Evolutionary conservation across 2,888 invertebrate genomes (phyloP).

Genomic region (Limnephilus auricula): DNA sequence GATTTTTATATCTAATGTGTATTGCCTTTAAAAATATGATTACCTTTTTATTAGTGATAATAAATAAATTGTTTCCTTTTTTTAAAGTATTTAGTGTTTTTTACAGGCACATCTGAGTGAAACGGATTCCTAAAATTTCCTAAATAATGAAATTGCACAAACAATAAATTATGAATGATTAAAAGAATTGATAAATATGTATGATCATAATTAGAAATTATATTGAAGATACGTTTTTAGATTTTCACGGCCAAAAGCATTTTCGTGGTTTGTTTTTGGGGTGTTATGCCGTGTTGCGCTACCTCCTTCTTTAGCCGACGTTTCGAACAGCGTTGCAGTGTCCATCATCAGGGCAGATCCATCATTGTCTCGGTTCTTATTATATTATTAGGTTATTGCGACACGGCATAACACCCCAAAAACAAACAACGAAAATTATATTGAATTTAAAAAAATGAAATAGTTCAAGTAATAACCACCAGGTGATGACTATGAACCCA

Average conservation of each 20-base stretch:
- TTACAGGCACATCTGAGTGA: not conserved
- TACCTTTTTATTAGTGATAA: not conserved
- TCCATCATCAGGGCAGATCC: too few relatives aligned
- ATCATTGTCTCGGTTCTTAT: too few relatives aligned
- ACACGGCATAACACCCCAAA: too few relatives aligned
- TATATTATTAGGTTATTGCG: too few relatives aligned
- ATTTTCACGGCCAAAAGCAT: too few relatives aligned
- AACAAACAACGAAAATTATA: too few relatives aligned
- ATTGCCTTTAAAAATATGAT: not conserved
- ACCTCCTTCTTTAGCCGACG: too few relatives aligned
- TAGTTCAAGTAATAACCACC: not conserved
- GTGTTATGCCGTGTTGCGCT: too few relatives aligned
- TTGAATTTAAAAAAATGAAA: not conserved
- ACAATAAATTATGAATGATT: not conserved
- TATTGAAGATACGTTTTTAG: too few relatives aligned
- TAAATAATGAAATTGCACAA: not conserved
- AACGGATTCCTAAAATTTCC: not conserved
- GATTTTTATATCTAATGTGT: not conserved
- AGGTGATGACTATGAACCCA: not conserved
- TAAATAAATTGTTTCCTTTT: not conserved
- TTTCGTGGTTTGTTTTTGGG: too few relatives aligned
- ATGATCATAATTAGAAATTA: not conserved
- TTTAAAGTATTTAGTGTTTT: not conserved
- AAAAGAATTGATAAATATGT: not conserved
- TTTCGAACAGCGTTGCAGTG: too few relatives aligned